Evolutionary conservation across 1,140 invertebrate species (phyloP).

Genomic region (Lineus longissimus): DNA sequence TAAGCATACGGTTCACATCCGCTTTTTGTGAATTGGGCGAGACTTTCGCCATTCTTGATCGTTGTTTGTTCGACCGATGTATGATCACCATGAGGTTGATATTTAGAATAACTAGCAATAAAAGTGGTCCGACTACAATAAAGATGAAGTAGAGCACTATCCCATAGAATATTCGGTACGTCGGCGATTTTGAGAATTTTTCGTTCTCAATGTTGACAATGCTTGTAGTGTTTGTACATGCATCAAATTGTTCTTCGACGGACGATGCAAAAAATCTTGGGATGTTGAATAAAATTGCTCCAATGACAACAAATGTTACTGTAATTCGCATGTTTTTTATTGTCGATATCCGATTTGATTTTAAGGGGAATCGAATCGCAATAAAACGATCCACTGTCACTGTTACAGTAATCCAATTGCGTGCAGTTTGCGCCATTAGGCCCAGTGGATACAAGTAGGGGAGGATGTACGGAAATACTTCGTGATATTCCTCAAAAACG

Average conservation of each 20-base stretch:
- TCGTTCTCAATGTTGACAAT: neutral
- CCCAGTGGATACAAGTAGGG: neutral
- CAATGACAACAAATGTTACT: neutral
- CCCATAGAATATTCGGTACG: neutral
- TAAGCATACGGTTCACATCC: conserved; percentile 1
- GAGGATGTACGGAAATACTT: neutral
- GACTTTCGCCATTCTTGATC: neutral
- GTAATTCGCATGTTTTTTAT: conserved; percentile 3
- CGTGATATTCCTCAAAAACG: neutral
- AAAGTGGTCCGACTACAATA: neutral
- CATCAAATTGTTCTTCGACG: neutral
- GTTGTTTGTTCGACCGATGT: neutral
- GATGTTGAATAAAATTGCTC: conserved; percentile 2
- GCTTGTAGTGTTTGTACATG: neutral
- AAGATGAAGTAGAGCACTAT: conserved; percentile 4
- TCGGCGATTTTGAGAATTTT: neutral
- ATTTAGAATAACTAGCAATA: neutral
- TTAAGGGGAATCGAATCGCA: neutral
- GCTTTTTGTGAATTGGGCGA: neutral
- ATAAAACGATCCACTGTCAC: conserved; percentile 1
- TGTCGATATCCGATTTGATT: neutral
- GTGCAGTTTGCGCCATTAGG: neutral
- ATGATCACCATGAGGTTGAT: conserved; percentile 5
- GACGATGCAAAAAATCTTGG: neutral
- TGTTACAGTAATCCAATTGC: neutral